Evolutionary conservation across 2,888 invertebrate species (phyloP).

Genomic region (Ochlodes sylvanus): DNA sequence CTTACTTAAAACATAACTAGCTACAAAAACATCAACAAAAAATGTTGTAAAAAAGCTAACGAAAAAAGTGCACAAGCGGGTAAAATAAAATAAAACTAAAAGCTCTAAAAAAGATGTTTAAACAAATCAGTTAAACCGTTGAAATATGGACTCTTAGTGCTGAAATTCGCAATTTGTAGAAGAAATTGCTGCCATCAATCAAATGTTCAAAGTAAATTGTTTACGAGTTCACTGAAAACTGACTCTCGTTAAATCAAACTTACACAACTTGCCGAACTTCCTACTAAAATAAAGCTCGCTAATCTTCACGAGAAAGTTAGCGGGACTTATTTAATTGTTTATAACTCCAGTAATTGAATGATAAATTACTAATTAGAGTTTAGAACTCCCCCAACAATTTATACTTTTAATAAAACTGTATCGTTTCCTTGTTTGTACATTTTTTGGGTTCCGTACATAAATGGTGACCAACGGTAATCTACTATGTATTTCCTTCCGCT

Average conservation of each 20-base stretch:
- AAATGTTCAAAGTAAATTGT: constrained; percentile 48
- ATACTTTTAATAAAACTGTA: constrained; percentile 2
- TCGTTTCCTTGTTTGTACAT: not conserved
- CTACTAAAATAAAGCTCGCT: constrained; percentile 41
- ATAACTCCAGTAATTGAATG: constrained; percentile 34
- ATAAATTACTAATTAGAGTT: constrained; percentile 32
- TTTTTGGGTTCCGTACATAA: no score
- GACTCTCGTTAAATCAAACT: constrained; percentile 48
- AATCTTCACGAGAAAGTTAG: constrained; percentile 28
- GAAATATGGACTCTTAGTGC: constrained; percentile 8
- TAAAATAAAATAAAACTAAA: constrained; percentile 1
- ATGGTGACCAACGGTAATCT: no score
- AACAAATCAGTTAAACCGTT: constrained; percentile 3
- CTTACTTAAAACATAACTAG: no score
- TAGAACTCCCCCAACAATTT: not conserved
- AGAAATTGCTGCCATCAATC: constrained; percentile 46
- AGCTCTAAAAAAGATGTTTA: not conserved
- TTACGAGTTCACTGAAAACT: constrained; percentile 49
- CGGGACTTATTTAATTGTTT: constrained; percentile 32
- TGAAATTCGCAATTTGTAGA: constrained; percentile 38
- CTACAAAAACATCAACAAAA: no score
- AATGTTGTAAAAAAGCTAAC: no score
- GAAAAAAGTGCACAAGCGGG: not conserved
- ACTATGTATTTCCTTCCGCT: no score
- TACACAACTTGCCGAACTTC: constrained; percentile 47